Base-by-base conservation (phyloP, 2,888 invertebrate genomes). In the Sminthurinus aureus region DNA sequence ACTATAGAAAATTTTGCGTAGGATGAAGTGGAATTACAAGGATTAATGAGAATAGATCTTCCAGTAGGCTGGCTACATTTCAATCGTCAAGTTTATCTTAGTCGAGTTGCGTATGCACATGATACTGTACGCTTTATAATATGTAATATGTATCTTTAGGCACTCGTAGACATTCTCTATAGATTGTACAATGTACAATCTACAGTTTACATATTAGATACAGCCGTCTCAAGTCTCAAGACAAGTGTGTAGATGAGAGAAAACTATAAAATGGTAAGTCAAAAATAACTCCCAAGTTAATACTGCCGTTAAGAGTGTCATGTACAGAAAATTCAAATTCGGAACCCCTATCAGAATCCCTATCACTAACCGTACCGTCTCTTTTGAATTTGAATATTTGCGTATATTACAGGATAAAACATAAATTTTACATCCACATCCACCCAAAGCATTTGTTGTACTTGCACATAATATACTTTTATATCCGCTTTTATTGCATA, bases 21-120 rank as follows among this genome's bases (percentile, higher is more conserved):
- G 78, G 83, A 69, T 78, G 83, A 69, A 24, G 78, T n/a, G 73
- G 71, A 71, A 83, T 83, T 82, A 82, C 82, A 82, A 82, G 82
- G 82, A 82, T 82, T 83, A 83, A 83, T 83, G 77, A 77, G 83
- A 83, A 83, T 78, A 83, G 83, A 83, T 78, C 78, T 71, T 81
- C 58, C 81, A 81, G 75, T 81, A 81, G 80, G 80, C 80, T 71
- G 71, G 51, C 71, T 80, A 80, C 69, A 80, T 80, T 50, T 80
- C 51, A 71, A 71, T 71, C 71, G 26, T 66, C 71, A 71, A 69
- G 71, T 69, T 67, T 69, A 69, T 51, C 69, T 80, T n/a, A 80
- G 52, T 18, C 22, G 69, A 52, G 71, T 38, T 38, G 38, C 38
- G 38, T 38, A 38, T 38, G 38, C 38, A 38, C 38, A 38, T 38